phyloP scores from a whole-genome alignment of 2,888 invertebrate genomes.

The Euzetes globulus region DNA sequence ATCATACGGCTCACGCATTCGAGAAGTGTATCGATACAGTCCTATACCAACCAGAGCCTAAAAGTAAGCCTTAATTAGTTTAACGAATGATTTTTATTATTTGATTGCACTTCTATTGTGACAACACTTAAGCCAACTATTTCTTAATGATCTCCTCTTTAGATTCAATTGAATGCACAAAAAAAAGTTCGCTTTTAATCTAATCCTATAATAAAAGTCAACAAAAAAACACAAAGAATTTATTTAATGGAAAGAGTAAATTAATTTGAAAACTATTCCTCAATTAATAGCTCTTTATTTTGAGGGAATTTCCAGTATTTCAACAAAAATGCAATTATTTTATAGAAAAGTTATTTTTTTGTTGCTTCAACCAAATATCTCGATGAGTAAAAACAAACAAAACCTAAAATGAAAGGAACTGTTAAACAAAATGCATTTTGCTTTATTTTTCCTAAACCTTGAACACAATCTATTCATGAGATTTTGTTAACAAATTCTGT shows the following conservation, averaged over 20 bases:
- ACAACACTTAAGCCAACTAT: not conserved
- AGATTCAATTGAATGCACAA: not conserved
- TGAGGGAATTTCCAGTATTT: not conserved
- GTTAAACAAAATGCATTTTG: no score
- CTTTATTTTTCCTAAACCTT: no score
- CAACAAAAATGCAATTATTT: not conserved
- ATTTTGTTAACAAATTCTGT: no score
- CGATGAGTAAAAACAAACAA: not conserved
- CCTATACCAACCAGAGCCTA: conserved; percentile 36
- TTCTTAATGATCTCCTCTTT: not conserved
- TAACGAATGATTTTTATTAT: not conserved
- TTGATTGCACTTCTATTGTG: not conserved
- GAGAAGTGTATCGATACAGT: conserved; percentile 38
- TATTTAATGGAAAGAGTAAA: no score
- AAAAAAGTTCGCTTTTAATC: not conserved
- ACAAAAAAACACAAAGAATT: no score
- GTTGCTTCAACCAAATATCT: not conserved
- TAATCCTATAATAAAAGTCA: no score
- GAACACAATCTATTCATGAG: no score
- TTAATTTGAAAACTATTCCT: no score
- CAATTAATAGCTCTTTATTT: no score
- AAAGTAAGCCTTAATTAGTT: conserved; percentile 28
- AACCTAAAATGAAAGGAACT: not conserved
- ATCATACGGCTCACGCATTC: conserved; percentile 38
- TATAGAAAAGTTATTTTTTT: not conserved